These are phyloP conservation scores for Nematolebias whitei DNA, from an alignment of 2,113 vertebrate species.

Conservation along the genomic window DNA sequence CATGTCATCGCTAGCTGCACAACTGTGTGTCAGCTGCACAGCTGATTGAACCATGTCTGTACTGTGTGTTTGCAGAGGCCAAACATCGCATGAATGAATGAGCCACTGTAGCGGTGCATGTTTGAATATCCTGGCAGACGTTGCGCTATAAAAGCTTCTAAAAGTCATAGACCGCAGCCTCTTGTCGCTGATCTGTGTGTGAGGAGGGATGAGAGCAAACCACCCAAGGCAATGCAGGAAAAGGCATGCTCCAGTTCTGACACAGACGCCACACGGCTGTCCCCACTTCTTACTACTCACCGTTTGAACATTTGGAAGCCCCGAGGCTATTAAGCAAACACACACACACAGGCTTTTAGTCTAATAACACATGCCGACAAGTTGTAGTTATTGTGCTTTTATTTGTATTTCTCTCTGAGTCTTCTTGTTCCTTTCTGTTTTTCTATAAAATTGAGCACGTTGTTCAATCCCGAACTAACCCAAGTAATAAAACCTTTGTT, in stretches of 20 bases:
- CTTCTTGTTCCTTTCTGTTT: background rate
- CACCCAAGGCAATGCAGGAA: constrained; percentile 31
- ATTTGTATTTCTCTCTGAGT: background rate
- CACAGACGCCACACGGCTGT: constrained; percentile 18
- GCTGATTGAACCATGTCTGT: background rate
- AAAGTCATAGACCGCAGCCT: constrained; percentile 19
- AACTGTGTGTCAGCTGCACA: constrained; percentile 5
- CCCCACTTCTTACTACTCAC: constrained; percentile 14
- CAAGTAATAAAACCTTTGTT: constrained; percentile 1
- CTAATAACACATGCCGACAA: constrained; percentile 8
- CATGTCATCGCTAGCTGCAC: constrained; percentile 14
- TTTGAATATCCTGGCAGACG: constrained; percentile 16
- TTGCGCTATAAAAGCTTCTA: constrained; percentile 2
- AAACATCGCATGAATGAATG: constrained; percentile 1
- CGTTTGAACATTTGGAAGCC: constrained; percentile 27
- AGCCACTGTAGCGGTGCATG: constrained; percentile 2
- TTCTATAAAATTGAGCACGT: background rate
- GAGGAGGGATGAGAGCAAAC: constrained; percentile 35
- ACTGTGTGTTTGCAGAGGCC: background rate
- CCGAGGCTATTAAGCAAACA: constrained; percentile 33
- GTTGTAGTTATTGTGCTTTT: constrained; percentile 9
- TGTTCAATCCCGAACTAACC: background rate
- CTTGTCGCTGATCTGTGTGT: constrained; percentile 19
- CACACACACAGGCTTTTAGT: constrained; percentile 17
- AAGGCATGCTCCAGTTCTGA: constrained; percentile 31